Conservation (phyloP, 2,888 invertebrate species). For the Pachydiplax longipennis region DNA sequence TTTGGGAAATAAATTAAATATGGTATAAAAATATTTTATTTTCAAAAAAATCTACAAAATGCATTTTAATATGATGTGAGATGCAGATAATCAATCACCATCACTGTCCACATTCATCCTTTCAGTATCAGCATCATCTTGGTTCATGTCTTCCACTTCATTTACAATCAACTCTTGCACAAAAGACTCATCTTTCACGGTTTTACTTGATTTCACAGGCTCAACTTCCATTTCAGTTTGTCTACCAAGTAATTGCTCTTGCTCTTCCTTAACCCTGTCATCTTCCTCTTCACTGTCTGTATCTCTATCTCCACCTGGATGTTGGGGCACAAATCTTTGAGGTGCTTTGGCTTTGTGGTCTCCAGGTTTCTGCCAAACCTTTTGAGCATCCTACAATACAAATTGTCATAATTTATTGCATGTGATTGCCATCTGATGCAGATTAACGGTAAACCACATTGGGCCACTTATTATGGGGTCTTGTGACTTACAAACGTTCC, state of each 20-base stretch:
- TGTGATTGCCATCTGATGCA: neutral
- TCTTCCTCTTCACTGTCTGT: constrained; percentile 70
- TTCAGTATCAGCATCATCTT: neutral
- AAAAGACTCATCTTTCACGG: neutral
- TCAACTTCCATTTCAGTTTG: neutral
- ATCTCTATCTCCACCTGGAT: constrained; percentile 69
- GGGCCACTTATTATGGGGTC: no score
- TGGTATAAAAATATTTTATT: neutral
- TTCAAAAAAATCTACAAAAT: neutral
- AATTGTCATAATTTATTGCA: neutral
- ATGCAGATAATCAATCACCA: neutral
- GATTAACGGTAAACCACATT: no score
- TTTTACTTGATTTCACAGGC: neutral
- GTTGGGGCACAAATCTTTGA: constrained; percentile 67
- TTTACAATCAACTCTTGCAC: constrained; percentile 20
- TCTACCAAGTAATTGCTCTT: neutral
- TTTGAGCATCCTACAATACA: constrained; percentile 60
- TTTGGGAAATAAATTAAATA: neutral
- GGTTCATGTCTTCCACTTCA: constrained; percentile 18
- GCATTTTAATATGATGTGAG: neutral
- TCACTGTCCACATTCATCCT: constrained; percentile 19
- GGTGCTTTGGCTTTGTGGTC: constrained; percentile 64
- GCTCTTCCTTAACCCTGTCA: constrained; percentile 56
- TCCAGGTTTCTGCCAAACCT: constrained; percentile 71
- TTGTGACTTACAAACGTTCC: no score